Conservation (phyloP, 2,113 vertebrate genomes). For the Elachura formosa region DNA sequence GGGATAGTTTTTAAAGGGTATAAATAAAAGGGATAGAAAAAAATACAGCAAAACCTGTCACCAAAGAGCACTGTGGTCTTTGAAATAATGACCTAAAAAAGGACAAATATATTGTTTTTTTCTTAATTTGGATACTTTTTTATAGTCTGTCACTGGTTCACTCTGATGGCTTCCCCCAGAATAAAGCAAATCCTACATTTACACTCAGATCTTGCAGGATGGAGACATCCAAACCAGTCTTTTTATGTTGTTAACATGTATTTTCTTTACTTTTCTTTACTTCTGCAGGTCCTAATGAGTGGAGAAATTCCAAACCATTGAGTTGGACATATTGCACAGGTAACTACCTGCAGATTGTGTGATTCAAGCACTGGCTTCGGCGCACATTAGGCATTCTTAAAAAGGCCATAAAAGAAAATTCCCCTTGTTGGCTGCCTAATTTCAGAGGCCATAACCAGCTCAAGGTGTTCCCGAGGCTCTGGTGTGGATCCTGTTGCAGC, state of each 20-base stretch:
- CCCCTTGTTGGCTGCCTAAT: background rate
- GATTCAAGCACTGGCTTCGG: background rate
- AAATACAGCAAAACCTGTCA: background rate
- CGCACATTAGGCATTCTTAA: background rate
- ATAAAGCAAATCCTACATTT: background rate
- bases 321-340: background rate
- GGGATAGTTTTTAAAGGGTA: background rate
- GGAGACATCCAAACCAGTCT: rapidly evolving
- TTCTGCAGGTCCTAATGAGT: background rate
- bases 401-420: background rate
- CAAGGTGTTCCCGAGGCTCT: background rate
- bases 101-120: background rate
- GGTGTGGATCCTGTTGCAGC: background rate
- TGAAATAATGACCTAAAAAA: background rate
- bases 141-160: background rate
- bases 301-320: background rate
- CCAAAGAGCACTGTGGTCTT: background rate
- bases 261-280: background rate
- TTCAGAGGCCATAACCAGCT: conserved; percentile 15
- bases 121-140: background rate
- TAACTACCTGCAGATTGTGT: background rate
- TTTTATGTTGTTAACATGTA: rapidly evolving
- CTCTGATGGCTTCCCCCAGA: background rate
- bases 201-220: rapidly evolving
- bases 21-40: background rate